phyloP scores from a whole-genome alignment of 2,797 vertebrate species.

The Leptatherina wallacei region DNA sequence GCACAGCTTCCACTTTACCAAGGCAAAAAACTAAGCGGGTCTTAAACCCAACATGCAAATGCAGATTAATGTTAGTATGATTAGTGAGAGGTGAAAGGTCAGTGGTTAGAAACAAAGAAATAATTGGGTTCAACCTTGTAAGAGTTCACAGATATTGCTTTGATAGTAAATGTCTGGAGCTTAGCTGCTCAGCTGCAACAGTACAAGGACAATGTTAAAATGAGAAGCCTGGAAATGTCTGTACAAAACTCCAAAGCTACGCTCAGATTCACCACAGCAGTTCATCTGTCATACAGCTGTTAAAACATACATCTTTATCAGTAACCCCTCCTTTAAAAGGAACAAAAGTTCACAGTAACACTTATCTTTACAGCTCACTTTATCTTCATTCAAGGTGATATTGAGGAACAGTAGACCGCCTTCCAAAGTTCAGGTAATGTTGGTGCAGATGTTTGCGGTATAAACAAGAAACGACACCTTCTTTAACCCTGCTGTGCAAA shows the following conservation, averaged over 20 bases:
- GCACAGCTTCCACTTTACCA: too few relatives aligned
- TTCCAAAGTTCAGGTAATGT: constrained; percentile 38
- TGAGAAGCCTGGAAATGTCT: not conserved
- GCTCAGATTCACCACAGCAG: not conserved
- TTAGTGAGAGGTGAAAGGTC: constrained; percentile 3
- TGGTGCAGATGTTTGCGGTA: constrained; percentile 50
- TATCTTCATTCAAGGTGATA: constrained; percentile 57
- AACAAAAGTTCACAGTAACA: constrained; percentile 19
- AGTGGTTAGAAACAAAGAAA: constrained; percentile 11
- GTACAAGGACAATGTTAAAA: not conserved
- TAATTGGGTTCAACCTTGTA: not conserved
- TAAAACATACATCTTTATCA: constrained; percentile 7
- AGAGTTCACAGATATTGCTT: not conserved
- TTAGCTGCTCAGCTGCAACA: not conserved
- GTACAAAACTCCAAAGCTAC: not conserved
- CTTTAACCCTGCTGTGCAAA: not conserved
- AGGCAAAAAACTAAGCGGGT: not conserved
- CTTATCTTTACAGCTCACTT: constrained; percentile 43
- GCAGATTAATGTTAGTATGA: not conserved
- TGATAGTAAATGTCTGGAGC: not conserved
- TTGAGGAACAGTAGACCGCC: constrained; percentile 11
- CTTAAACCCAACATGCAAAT: not conserved
- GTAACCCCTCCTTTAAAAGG: constrained; percentile 8
- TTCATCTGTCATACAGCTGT: constrained; percentile 2
- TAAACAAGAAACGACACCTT: constrained; percentile 40